A percentile compares a stretch with the other conserved stretches of the same genome.
phyloP scores from a whole-genome alignment of 2,888 invertebrate genomes.

The Deroplatys truncata region DNA sequence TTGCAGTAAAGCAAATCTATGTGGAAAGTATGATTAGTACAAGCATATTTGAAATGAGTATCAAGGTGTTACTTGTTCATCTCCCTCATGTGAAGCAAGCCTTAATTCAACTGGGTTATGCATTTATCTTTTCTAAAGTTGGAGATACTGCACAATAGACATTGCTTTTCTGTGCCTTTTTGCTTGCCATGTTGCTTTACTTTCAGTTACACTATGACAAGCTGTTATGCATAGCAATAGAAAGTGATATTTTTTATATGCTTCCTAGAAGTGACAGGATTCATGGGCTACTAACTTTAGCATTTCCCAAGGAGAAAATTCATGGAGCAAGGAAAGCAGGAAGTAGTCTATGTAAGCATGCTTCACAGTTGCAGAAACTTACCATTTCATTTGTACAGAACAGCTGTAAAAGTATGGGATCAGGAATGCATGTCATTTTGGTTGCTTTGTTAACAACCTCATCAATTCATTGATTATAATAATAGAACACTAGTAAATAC shows the following conservation, averaged over 20 bases:
- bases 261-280: slow-evolving; percentile 10
- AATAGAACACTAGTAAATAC: too few species aligned
- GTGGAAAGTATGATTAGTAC: too few species aligned
- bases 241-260: not conserved
- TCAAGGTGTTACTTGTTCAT: too few species aligned
- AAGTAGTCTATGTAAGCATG: not conserved
- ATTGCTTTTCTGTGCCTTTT: not conserved
- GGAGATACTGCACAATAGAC: not conserved
- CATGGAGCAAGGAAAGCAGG: not conserved
- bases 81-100: too few species aligned
- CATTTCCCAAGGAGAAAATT: not conserved
- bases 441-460: too few species aligned
- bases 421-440: too few species aligned
- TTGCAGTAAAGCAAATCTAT: too few species aligned
- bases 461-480: too few species aligned
- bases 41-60: too few species aligned
- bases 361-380: not conserved
- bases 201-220: not conserved
- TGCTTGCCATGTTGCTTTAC: not conserved
- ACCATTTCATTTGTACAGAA: not conserved
- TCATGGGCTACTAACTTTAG: not conserved
- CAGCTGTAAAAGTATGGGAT: not conserved
- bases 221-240: not conserved
- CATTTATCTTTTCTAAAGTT: not conserved
- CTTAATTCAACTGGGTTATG: too few species aligned